phyloP scores from a whole-genome alignment of 2,113 vertebrate genomes.

The Melanotaenia duboulayi region DNA sequence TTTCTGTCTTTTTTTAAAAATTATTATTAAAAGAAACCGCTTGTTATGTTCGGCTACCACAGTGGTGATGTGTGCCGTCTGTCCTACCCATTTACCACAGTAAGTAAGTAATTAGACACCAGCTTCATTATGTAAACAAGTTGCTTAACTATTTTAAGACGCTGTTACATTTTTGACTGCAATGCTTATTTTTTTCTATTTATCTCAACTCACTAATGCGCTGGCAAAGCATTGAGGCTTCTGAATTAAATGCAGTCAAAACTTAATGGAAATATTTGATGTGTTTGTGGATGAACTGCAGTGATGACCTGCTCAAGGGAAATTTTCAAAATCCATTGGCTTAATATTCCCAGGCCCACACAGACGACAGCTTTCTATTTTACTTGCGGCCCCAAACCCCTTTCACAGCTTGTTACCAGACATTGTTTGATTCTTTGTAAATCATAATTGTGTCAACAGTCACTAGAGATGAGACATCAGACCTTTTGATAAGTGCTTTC shows the following conservation, averaged over 20 bases:
- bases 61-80: slow-evolving; percentile 27
- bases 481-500: slow-evolving; percentile 67
- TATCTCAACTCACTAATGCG: slow-evolving; percentile 36
- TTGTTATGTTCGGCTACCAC: slow-evolving; percentile 58
- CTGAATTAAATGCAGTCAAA: slow-evolving; percentile 35
- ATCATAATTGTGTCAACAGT: slow-evolving; percentile 69
- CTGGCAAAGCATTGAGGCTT: slow-evolving; percentile 26
- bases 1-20: neutral
- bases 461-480: slow-evolving; percentile 49
- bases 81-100: slow-evolving; percentile 25
- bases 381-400: slow-evolving; percentile 37
- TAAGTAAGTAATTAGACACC: slow-evolving; percentile 41
- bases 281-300: slow-evolving; percentile 14
- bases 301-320: slow-evolving; percentile 6
- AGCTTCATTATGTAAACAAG: slow-evolving; percentile 55
- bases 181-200: slow-evolving; percentile 47
- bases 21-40: slow-evolving; percentile 33
- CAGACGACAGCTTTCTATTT: slow-evolving; percentile 41
- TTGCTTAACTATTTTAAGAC: slow-evolving; percentile 45
- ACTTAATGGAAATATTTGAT: slow-evolving; percentile 22
- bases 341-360: slow-evolving; percentile 19
- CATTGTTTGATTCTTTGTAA: slow-evolving; percentile 65
- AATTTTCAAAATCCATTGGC: slow-evolving; percentile 36
- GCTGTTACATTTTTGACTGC: slow-evolving; percentile 8
- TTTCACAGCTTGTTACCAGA: slow-evolving; percentile 56